Percentiles rank a stretch among this genome's conserved stretches.
phyloP scores from a whole-genome alignment of 2,113 vertebrate genomes.

The Dromiciops gliroides region DNA sequence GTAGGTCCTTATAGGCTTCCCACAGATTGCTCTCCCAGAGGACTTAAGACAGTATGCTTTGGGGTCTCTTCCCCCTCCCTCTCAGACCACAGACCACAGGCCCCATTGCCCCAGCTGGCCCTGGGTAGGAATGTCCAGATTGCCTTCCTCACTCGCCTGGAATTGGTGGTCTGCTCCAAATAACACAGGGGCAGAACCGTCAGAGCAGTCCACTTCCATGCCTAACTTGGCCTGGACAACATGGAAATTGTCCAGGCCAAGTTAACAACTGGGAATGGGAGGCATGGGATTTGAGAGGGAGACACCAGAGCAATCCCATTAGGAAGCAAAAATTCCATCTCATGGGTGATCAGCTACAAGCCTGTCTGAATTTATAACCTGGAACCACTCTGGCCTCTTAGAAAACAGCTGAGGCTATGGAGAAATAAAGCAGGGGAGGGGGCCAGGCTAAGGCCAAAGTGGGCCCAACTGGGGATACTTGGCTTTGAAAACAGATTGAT shows the following conservation, averaged over 20 bases:
- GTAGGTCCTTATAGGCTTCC: not conserved
- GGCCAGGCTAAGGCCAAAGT: not conserved
- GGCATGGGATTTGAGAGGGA: not conserved
- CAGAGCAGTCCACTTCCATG: not conserved
- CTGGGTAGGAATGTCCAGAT: not conserved
- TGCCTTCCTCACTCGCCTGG: not conserved
- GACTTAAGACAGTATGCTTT: not conserved
- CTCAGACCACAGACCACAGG: not conserved
- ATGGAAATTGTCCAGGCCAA: not conserved
- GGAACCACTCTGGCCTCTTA: not conserved
- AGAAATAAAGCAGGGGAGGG: not conserved
- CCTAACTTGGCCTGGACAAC: not conserved
- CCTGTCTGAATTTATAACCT: not conserved
- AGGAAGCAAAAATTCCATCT: not conserved
- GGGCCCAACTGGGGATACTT: not conserved
- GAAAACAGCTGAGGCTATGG: not conserved
- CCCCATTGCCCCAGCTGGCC: not conserved
- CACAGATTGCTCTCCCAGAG: constrained; percentile 26
- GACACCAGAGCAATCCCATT: not conserved
- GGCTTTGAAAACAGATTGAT: not conserved
- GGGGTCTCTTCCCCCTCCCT: not conserved
- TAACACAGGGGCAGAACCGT: not conserved
- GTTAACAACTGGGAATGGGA: not conserved
- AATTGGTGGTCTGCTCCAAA: not conserved
- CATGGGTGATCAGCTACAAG: not conserved